A percentile compares a stretch with the other conserved stretches of the same genome.
These are phyloP conservation scores for Agrotis puta DNA, from an alignment of 2,888 invertebrate species.

Conservation along the genomic window DNA sequence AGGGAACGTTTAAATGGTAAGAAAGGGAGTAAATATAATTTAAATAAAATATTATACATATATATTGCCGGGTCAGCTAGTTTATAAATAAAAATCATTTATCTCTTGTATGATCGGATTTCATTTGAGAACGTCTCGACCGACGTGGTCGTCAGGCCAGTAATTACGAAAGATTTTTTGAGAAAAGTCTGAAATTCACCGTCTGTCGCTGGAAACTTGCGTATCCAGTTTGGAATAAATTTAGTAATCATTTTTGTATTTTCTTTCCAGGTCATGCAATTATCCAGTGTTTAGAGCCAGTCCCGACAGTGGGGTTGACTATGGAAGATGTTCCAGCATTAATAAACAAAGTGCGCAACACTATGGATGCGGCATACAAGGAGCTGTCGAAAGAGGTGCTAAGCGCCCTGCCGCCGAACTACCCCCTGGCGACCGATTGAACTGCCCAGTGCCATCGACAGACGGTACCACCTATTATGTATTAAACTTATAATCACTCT, in stretches of 20 bases:
- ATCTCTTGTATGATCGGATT: too few relatives aligned
- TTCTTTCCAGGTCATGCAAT: slow-evolving; percentile 88
- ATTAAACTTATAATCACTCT: slow-evolving; percentile 60
- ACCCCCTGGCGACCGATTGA: slow-evolving; percentile 86
- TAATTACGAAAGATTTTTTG: background rate
- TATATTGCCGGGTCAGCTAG: too few relatives aligned
- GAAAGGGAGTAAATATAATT: too few relatives aligned
- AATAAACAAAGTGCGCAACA: slow-evolving; percentile 84
- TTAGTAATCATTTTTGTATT: background rate
- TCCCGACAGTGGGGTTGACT: slow-evolving; percentile 87
- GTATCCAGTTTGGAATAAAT: background rate
- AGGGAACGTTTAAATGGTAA: too few relatives aligned
- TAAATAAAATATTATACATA: too few relatives aligned
- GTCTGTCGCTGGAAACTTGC: too few relatives aligned
- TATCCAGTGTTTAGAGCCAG: slow-evolving; percentile 89
- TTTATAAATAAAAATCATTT: too few relatives aligned
- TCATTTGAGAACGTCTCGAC: too few relatives aligned
- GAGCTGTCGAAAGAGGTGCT: slow-evolving; percentile 89
- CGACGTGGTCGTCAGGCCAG: background rate
- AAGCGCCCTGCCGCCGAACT: slow-evolving; percentile 84
- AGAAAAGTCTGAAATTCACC: too few relatives aligned
- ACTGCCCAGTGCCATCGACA: slow-evolving; percentile 33
- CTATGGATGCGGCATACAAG: slow-evolving; percentile 89
- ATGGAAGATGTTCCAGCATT: slow-evolving; percentile 89
- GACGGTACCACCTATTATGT: slow-evolving; percentile 61